Percentiles rank a stretch among this genome's conserved stretches.
phyloP scores from a whole-genome alignment of 2,797 vertebrate species.

The Notoglanidium macrostoma region DNA sequence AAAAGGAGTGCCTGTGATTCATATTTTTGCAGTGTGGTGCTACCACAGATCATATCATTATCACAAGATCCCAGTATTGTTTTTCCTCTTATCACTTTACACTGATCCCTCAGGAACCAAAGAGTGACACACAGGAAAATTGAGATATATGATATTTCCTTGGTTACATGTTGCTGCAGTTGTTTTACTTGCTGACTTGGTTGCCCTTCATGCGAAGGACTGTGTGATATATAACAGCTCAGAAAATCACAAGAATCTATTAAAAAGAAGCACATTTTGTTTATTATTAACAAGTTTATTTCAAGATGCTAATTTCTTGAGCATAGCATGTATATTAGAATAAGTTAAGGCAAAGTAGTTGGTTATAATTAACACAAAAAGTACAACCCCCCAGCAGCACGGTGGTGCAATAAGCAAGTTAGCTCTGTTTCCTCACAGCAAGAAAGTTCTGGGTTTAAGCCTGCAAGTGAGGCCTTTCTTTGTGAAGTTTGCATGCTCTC shows the following conservation, averaged over 20 bases:
- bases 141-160: slow-evolving; percentile 1
- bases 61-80: slow-evolving; percentile 65
- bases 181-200: slow-evolving; percentile 8
- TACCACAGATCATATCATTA: slow-evolving; percentile 61
- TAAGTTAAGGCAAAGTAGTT: neutral
- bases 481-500: no score
- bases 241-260: neutral
- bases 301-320: neutral
- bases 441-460: no score
- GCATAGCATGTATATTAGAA: neutral
- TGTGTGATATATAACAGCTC: neutral
- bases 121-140: neutral
- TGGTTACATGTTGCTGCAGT: neutral
- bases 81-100: slow-evolving; percentile 51
- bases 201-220: neutral
- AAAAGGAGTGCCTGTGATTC: slow-evolving; percentile 59
- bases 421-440: no score
- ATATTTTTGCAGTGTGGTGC: slow-evolving; percentile 61
- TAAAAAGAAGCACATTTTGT: neutral
- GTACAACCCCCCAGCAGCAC: no score
- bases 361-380: neutral
- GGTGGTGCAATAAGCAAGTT: no score
- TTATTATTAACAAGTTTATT: neutral
- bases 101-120: slow-evolving; percentile 34
- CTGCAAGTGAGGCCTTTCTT: no score